Evolutionary conservation across 2,113 vertebrate species (phyloP).

Genomic region (Onychorhynchus coronatus): DNA sequence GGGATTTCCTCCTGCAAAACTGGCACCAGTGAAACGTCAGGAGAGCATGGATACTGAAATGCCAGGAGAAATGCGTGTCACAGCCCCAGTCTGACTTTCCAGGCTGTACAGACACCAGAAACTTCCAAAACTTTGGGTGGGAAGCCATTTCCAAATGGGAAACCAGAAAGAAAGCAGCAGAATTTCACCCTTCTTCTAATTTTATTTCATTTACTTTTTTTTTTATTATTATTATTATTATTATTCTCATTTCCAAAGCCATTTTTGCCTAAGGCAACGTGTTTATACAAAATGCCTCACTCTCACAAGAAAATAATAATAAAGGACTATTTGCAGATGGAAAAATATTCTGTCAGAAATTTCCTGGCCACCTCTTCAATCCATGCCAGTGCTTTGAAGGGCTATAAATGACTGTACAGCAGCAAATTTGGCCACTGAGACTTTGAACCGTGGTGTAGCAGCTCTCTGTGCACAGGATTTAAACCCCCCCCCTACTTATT

Average conservation of each 20-base stretch:
- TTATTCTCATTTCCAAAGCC: background rate
- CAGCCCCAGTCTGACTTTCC: background rate
- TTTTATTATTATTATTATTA: background rate
- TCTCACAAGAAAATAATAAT: background rate
- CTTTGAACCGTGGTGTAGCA: background rate
- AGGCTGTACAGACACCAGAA: background rate
- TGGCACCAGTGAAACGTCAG: background rate
- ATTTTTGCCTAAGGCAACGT: background rate
- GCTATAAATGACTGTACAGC: background rate
- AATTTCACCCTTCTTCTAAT: background rate
- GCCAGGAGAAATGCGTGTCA: background rate
- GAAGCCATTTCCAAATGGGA: background rate
- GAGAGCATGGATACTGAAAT: background rate
- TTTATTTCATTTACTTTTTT: background rate
- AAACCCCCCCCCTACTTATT: background rate
- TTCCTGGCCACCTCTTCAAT: constrained; percentile 25
- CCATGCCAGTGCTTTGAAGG: constrained; percentile 1
- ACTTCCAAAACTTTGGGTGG: background rate
- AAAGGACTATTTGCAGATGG: background rate
- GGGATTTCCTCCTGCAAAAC: constrained; percentile 15
- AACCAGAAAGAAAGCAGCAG: background rate
- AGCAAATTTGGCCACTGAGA: constrained; percentile 13
- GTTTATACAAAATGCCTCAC: background rate
- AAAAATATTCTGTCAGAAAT: constrained; percentile 27
- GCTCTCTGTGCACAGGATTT: background rate